Conservation (phyloP, 2,113 vertebrate genomes). For the Cheilinus undulatus region DNA sequence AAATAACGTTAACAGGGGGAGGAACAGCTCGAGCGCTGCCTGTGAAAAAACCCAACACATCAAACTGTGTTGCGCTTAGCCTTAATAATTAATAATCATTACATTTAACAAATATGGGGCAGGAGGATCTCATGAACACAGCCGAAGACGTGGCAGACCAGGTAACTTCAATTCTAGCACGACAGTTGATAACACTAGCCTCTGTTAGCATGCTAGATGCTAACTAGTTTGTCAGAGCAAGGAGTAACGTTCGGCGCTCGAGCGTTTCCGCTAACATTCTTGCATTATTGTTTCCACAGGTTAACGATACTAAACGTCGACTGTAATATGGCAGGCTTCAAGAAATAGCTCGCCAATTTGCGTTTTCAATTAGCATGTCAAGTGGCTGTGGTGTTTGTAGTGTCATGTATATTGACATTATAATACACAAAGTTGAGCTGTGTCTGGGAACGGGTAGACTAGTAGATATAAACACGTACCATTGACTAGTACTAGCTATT, state of each 20-base stretch:
- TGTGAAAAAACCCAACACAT: conserved; percentile 18
- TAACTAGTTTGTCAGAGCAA: conserved; percentile 44
- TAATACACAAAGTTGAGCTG: not conserved
- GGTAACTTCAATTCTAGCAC: conserved; percentile 73
- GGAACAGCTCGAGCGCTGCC: conserved; percentile 22
- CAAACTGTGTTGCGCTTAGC: conserved; percentile 4
- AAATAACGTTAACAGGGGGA: conserved; percentile 62
- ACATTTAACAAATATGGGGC: conserved; percentile 76
- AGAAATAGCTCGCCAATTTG: not conserved
- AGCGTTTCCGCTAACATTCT: not conserved
- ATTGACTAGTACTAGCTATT: not conserved
- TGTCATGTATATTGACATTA: conserved; percentile 56
- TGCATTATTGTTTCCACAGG: not conserved
- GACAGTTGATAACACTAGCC: conserved; percentile 35
- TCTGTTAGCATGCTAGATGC: conserved; percentile 64
- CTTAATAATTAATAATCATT: conserved; percentile 6
- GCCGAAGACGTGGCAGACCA: conserved; percentile 87
- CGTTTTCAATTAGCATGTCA: not conserved
- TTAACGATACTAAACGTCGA: rapidly evolving
- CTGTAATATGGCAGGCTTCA: rapidly evolving
- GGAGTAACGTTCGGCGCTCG: conserved; percentile 1
- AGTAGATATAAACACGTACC: not conserved
- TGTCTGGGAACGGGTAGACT: not conserved
- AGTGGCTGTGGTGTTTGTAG: not conserved
- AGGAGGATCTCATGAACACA: conserved; percentile 85